Percentiles rank a stretch among this genome's conserved stretches.
Evolutionary conservation across 2,113 vertebrate species (phyloP).

Genomic region (Apeltes quadracus): DNA sequence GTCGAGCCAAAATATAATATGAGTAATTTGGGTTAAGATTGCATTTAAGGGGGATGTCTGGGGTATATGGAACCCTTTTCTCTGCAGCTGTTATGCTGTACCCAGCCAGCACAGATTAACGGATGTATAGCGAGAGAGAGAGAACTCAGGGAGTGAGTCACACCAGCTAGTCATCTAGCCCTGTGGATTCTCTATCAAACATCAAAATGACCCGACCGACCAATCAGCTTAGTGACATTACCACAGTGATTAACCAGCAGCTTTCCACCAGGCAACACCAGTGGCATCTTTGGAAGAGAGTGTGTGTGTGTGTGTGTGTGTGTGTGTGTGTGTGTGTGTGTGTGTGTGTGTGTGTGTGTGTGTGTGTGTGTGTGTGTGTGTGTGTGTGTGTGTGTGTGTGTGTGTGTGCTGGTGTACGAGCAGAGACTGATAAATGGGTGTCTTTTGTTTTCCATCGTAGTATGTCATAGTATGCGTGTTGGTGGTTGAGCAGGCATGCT

Average conservation of each 20-base stretch:
- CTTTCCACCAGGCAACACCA: slow-evolving; percentile 44
- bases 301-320: not conserved
- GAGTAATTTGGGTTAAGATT: slow-evolving; percentile 37
- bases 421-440: not conserved
- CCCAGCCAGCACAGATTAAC: not conserved
- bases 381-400: too few relatives aligned
- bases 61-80: slow-evolving; percentile 11
- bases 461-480: not conserved
- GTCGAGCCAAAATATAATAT: slow-evolving; percentile 11
- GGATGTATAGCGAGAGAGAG: not conserved
- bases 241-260: slow-evolving; percentile 60
- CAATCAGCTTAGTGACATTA: slow-evolving; percentile 77
- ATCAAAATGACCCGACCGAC: slow-evolving; percentile 59
- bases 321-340: too few relatives aligned
- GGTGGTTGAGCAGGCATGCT: slow-evolving; percentile 34
- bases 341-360: too few relatives aligned
- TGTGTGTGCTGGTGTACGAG: too few relatives aligned
- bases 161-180: slow-evolving; percentile 53
- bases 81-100: slow-evolving; percentile 3
- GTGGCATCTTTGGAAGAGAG: slow-evolving; percentile 32
- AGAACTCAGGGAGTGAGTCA: slow-evolving; percentile 9
- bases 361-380: too few relatives aligned
- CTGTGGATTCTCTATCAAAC: slow-evolving; percentile 30
- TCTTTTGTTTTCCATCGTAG: not conserved
- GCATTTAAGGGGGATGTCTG: not conserved